Percentiles rank a stretch among this genome's conserved stretches.
Evolutionary conservation across 2,797 vertebrate genomes (phyloP).

Genomic region (Pseudochirops corinnae): DNA sequence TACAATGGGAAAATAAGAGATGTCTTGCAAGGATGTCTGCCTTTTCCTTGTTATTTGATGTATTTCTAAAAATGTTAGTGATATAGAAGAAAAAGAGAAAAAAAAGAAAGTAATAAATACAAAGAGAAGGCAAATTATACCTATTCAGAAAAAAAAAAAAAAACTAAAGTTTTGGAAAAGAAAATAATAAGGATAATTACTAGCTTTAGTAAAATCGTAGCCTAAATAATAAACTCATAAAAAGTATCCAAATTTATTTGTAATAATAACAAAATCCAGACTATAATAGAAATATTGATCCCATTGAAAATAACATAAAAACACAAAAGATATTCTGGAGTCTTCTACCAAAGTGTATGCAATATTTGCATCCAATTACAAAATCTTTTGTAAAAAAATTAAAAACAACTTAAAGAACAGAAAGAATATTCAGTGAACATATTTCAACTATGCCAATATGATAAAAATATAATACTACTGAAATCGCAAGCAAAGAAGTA

Average conservation of each 20-base stretch:
- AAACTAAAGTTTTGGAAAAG: neutral
- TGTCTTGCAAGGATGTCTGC: neutral
- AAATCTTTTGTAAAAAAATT: neutral
- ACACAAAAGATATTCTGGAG: neutral
- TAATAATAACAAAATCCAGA: no score
- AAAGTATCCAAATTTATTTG: no score
- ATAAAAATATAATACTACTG: neutral
- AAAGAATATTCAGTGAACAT: neutral
- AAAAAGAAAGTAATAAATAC: neutral
- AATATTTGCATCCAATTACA: no score
- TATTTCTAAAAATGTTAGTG: neutral
- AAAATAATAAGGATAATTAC: neutral
- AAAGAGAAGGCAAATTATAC: neutral
- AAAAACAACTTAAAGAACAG: neutral
- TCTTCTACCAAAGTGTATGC: neutral
- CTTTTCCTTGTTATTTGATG: neutral
- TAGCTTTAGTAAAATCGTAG: neutral
- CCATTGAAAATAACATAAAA: neutral
- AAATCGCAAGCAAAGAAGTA: no score
- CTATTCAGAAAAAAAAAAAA: neutral
- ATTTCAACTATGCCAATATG: neutral
- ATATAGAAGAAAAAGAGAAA: neutral
- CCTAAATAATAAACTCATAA: neutral
- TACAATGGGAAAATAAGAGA: neutral
- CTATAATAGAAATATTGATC: neutral